These are phyloP conservation scores for Tromatobia lineatoria DNA, from an alignment of 2,888 invertebrate genomes.

Conservation along the genomic window DNA sequence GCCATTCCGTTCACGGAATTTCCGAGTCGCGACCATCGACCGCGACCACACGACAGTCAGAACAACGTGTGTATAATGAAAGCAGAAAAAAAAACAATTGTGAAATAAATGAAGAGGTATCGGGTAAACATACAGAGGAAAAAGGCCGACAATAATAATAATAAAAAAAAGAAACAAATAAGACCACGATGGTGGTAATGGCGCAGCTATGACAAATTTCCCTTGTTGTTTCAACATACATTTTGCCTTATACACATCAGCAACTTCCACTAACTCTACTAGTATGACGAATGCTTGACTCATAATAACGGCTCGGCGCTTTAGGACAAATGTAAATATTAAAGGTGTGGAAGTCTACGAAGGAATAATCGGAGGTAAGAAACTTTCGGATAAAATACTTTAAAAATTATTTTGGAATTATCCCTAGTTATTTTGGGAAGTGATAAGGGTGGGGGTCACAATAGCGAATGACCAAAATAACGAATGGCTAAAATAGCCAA, in stretches of 20 bases:
- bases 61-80: conserved; percentile 3
- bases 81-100: conserved; percentile 12
- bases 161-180: background rate
- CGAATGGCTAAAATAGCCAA: too few relatives aligned
- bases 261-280: conserved; percentile 22
- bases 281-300: conserved; percentile 58
- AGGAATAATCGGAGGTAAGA: background rate
- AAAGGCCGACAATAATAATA: background rate
- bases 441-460: too few relatives aligned
- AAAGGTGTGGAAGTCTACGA: background rate
- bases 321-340: background rate
- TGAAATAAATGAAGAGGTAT: background rate
- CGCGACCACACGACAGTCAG: conserved; percentile 28
- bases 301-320: conserved; percentile 4
- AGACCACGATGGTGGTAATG: conserved; percentile 7
- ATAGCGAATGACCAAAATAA: too few relatives aligned
- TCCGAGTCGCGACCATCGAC: conserved; percentile 43
- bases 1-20: conserved; percentile 44
- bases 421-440: too few relatives aligned
- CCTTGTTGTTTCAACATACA: conserved; percentile 44
- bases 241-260: conserved; percentile 31
- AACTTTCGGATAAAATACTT: too few relatives aligned
- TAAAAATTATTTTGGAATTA: too few relatives aligned
- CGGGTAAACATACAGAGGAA: conserved; percentile 1
- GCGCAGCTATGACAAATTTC: conserved; percentile 56